Evolutionary conservation across 2,113 vertebrate species (phyloP), one percentile per base, ranked within the genome.

Genomic region (Regulus satrapa): DNA sequence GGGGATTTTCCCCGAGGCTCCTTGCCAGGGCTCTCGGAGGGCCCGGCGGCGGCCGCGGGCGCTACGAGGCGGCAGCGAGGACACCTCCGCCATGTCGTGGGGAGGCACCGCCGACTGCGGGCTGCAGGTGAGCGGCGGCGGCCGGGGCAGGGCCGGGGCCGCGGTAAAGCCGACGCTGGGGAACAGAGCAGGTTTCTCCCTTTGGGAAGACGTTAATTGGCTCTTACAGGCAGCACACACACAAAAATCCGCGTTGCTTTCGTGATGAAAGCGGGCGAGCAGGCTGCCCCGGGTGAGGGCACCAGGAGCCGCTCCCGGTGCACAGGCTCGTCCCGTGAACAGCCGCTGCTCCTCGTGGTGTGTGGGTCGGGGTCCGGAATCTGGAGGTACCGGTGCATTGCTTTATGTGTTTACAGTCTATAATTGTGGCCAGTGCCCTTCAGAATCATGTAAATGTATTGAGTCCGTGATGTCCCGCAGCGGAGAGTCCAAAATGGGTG

Each of bases 131-230:
- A 68, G 82, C 7, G n/a, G 14, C 18, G 26, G 41, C 45, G 23
- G 12, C 9, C 41, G 31, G 31, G 31, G 24, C 18, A 12, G 8
- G 10, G 43, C n/a, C n/a, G n/a, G n/a, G n/a, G n/a, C n/a, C n/a
- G n/a, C n/a, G n/a, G n/a, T n/a, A n/a, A 18, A 34, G 36, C 43
- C 32, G 18, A 3, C 38, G 9, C 36, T 16, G 34, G 43, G 56
- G 45, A 45, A 9, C 12, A 17, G 18, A 7, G 3, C 18, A 3
- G 46, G n/a, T 49, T 25, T 26, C 23, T 28, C 52, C 12, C 10
- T 0, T 13, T 13, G 41, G 12, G 7, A 31, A 3, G 2, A 4
- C 6, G 1, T 5, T 9, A 8, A 4, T 23, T 34, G n/a, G 52
- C 18, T 31, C 12, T 15, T 48, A 15, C 9, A 23, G 61, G 3